A percentile compares a stretch with the other conserved stretches of the same genome.
Evolutionary conservation across 2,113 vertebrate genomes (phyloP).

Genomic region (Ciconia maguari): DNA sequence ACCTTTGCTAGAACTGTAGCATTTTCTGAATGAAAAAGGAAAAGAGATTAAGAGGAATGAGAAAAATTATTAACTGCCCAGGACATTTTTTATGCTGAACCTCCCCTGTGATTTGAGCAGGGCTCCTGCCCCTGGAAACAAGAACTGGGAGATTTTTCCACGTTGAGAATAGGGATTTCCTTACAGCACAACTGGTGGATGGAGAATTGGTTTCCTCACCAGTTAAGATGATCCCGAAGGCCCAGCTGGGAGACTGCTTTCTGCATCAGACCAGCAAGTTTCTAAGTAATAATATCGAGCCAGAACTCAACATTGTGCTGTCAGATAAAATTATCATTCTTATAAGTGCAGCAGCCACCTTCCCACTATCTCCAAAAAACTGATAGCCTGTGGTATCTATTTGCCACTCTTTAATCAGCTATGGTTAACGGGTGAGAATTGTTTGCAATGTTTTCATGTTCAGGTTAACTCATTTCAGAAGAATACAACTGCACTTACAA

Average conservation of each 20-base stretch:
- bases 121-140: background rate
- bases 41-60: background rate
- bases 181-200: background rate
- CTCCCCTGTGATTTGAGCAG: background rate
- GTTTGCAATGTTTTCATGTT: background rate
- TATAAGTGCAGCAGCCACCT: background rate
- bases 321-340: background rate
- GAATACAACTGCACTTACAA: background rate
- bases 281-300: background rate
- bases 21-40: background rate
- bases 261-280: background rate
- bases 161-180: background rate
- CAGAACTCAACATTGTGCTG: background rate
- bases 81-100: background rate
- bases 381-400: background rate
- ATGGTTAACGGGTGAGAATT: background rate
- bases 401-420: background rate
- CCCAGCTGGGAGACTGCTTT: background rate
- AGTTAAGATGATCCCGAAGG: background rate
- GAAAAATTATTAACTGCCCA: background rate
- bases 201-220: background rate
- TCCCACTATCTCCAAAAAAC: background rate
- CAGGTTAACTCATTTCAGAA: background rate
- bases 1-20: background rate
- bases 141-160: background rate